phyloP scores from a whole-genome alignment of 2,888 invertebrate genomes.

The Adineta ricciae region DNA sequence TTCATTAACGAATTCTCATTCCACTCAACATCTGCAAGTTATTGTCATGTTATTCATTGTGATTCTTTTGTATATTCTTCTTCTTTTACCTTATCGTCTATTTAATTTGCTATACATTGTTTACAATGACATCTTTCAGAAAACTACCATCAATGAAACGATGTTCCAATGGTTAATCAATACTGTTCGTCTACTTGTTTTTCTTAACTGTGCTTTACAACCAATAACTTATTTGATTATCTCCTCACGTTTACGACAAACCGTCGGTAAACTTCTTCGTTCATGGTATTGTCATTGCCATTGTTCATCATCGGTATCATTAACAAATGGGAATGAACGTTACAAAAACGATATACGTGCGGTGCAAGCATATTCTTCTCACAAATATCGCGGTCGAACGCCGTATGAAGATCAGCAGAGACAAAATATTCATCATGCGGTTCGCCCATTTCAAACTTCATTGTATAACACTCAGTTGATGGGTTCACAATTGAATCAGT shows the following conservation, averaged over 20 bases:
- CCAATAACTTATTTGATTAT: constrained; percentile 6
- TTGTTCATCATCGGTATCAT: not conserved
- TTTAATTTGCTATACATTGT: not conserved
- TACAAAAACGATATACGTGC: not conserved
- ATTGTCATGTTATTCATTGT: not conserved
- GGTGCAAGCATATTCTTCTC: not conserved
- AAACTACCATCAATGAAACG: not conserved
- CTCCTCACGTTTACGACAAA: not conserved
- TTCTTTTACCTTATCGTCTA: not conserved
- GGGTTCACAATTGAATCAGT: not conserved
- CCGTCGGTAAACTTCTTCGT: not conserved
- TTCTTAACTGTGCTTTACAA: constrained; percentile 17
- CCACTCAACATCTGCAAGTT: not conserved
- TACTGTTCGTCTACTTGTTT: not conserved
- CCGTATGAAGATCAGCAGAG: not conserved
- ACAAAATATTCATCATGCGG: not conserved
- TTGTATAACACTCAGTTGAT: not conserved
- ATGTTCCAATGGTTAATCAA: not conserved
- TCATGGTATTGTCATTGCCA: not conserved
- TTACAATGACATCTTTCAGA: not conserved
- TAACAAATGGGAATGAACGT: not conserved
- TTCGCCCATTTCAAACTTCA: not conserved
- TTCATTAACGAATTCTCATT: not conserved
- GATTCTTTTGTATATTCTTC: not conserved
- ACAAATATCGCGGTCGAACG: not conserved